Conservation (phyloP, 1,140 invertebrate species). For the Drosophila athabasca region DNA sequence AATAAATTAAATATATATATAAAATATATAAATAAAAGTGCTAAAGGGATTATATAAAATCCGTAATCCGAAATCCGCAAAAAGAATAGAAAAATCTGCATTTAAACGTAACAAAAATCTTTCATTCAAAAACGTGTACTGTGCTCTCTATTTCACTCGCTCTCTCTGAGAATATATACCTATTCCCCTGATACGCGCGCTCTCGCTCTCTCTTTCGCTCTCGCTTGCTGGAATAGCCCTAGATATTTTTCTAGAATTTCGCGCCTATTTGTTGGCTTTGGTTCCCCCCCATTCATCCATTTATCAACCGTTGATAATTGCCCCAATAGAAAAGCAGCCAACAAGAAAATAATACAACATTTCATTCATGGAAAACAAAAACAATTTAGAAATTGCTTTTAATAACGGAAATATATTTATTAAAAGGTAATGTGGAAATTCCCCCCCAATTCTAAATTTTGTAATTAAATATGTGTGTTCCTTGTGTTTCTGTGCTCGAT, state of each 20-base stretch:
- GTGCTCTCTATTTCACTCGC: conserved; percentile 13
- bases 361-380: conserved; percentile 84
- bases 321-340: conserved; percentile 23
- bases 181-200: background rate
- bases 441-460: conserved; percentile 32
- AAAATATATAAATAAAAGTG: conserved; percentile 25
- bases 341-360: conserved; percentile 34
- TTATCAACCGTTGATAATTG: conserved; percentile 4
- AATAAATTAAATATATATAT: conserved; percentile 20
- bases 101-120: conserved; percentile 39
- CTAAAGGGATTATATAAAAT: conserved; percentile 38
- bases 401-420: conserved; percentile 84
- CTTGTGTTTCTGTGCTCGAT: conserved; percentile 19
- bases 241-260: conserved; percentile 51
- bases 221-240: conserved; percentile 14
- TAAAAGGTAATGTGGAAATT: conserved; percentile 75
- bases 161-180: conserved; percentile 9
- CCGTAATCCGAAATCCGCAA: background rate
- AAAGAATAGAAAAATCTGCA: conserved; percentile 22
- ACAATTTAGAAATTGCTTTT: conserved; percentile 83
- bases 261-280: conserved; percentile 48
- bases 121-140: conserved; percentile 41
- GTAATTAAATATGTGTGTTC: conserved; percentile 30
- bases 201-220: conserved; percentile 28
- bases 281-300: conserved; percentile 5